Evolutionary conservation across 2,797 vertebrate genomes (phyloP), one percentile per base, ranked within the genome.

Genomic region (Sardinella longiceps): DNA sequence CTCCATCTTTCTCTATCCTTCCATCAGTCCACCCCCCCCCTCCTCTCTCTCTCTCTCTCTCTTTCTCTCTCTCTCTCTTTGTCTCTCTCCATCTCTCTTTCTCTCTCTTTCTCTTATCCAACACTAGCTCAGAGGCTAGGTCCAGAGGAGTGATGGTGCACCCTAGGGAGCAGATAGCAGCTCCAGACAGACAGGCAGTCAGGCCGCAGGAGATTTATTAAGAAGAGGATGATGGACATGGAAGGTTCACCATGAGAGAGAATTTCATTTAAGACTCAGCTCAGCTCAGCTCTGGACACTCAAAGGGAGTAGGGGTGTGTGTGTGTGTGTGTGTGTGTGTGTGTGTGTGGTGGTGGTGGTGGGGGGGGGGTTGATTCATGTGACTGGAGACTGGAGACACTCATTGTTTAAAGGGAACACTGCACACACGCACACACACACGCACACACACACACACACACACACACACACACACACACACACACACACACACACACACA

Each of bases 131-230:
- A 1, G 56, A n/a, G 56, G n/a, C 63, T 77, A n/a, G 0, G 23
- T 1, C 56, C 7, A 9, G n/a, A 25, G 56, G 56, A 60, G n/a
- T 9, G 56, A 60, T 25, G 56, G 23, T 60, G n/a, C 1, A 60
- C 56, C 20, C 56, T n/a, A 2, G 53, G 53, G 53, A 58, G 53
- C 53, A 58, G 53, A 58, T 9, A 82, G 63, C n/a, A 82, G 63
- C n/a, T 50, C 20, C 84, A 45, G 48, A 74, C 81, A 70, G 77
- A 0, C 46, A 48, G 12, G 46, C 46, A 5, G 2, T 3, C 12
- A 10, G 12, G 7, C 30, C 7, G 33, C 37, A 28, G 58, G 25
- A 30, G 50, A 18, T 39, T 77, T 58, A 46, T 58, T 58, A 10
- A 58, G 23, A n/a, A 9, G 6, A 25, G 56, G 56, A 58, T 25